Conservation (phyloP, 92 coral and sea anemone species). For the Parazoanthus atlanticus region DNA sequence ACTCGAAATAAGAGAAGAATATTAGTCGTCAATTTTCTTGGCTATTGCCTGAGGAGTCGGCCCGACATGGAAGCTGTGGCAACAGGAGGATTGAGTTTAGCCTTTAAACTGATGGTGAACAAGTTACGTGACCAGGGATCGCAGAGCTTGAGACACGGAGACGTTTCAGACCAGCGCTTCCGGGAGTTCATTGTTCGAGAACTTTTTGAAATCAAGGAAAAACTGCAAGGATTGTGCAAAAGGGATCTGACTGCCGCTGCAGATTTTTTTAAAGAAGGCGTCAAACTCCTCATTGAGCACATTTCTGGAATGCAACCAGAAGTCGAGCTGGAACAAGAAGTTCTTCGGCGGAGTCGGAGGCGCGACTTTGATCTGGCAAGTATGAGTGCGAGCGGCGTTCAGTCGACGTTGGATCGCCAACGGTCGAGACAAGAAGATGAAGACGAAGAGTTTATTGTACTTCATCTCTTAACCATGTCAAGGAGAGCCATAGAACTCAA, state of each 20-base stretch:
- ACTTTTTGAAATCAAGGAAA: conserved; percentile 60
- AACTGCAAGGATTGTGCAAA: conserved; percentile 71
- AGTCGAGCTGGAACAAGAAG: conserved; percentile 47
- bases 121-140: conserved; percentile 66
- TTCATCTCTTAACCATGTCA: conserved; percentile 58
- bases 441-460: conserved; percentile 66
- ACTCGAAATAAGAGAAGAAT: not conserved
- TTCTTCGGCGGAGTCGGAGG: conserved; percentile 11
- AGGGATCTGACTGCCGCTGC: conserved; percentile 61
- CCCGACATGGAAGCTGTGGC: conserved; percentile 58
- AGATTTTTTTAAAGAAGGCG: conserved; percentile 68
- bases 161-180: conserved; percentile 64
- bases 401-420: conserved; percentile 34
- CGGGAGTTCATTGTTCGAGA: conserved; percentile 72
- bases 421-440: conserved; percentile 50
- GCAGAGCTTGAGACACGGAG: conserved; percentile 57
- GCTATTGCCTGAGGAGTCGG: not conserved
- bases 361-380: conserved; percentile 42
- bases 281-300: conserved; percentile 54
- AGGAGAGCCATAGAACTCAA: conserved; percentile 51
- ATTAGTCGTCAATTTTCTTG: not conserved
- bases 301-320: conserved; percentile 56
- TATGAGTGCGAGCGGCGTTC: conserved; percentile 51
- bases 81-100: conserved; percentile 57
- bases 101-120: conserved; percentile 60